Evolutionary conservation across 2,888 invertebrate genomes (phyloP), one percentile per base, ranked within the genome.

Genomic region (Machimus atricapillus): DNA sequence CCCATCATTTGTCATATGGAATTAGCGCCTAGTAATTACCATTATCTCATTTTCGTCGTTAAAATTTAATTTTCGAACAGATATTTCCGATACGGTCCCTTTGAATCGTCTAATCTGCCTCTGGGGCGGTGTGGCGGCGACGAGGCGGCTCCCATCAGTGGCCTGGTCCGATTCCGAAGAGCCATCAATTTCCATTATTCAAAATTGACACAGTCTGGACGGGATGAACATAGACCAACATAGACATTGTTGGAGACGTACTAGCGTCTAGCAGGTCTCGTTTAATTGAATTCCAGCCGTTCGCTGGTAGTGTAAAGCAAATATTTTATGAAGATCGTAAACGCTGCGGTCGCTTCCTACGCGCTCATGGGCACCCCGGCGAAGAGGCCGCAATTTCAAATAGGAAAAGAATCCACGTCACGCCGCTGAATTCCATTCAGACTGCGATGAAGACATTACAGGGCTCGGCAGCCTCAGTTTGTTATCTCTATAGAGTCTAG

Each of bases 21-120:
- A 83, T 83, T 83, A 83, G 66, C 83, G 83, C 83, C 83, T 83
- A 40, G 83, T 83, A 83, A 83, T 83, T 83, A 83, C 52, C 66
- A 83, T 83, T 83, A 83, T 83, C 83, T 58, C 58, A 52, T 66
- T 66, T 43, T 83, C 34, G 40, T 83, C 83, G 66, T 83, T 83
- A 66, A 83, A 66, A 83, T 83, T 83, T 83, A 83, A 83, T 83
- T 83, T 83, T 58, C 43, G 66, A 19, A 40, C 66, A 83, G 66
- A 37, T 19, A 66, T 19, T 83, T 83, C 40, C 58, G 37, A 73
- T 83, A 37, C 58, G 66, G 66, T 66, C 12, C 31, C 83, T 73
- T 83, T 66, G 66, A 66, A n/a, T 81, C 76, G 2, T 6, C n/a
- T 76, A n/a, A 27, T 76, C 40, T 37, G 27, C 14, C 76, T 37